phyloP scores from a whole-genome alignment of 2,797 vertebrate species.

The Macropus fuliginosus region DNA sequence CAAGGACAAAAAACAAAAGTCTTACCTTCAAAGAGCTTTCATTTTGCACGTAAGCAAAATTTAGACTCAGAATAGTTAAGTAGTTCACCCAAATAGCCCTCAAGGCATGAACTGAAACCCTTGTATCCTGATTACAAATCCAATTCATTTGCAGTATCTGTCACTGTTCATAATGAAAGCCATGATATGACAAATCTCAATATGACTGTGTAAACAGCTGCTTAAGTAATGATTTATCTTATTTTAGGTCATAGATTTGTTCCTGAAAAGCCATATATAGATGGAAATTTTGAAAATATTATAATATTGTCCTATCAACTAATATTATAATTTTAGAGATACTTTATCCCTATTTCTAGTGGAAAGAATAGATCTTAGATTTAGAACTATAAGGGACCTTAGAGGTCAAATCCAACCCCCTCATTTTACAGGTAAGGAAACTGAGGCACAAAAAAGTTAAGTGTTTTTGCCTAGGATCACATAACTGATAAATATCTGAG shows the following conservation, averaged over 20 bases:
- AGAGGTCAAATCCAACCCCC: neutral
- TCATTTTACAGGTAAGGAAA: neutral
- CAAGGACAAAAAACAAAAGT: neutral
- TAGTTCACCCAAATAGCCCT: neutral
- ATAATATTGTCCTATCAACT: neutral
- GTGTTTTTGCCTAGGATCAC: neutral
- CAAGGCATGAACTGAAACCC: neutral
- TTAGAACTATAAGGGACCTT: neutral
- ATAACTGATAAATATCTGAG: neutral
- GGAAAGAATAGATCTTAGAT: neutral
- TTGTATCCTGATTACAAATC: neutral
- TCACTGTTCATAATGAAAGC: neutral
- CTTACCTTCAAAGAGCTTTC: neutral
- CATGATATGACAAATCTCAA: neutral
- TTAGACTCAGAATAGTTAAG: neutral
- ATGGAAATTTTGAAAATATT: neutral
- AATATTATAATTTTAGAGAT: neutral
- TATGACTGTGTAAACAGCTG: neutral
- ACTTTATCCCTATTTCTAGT: neutral
- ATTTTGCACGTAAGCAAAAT: neutral
- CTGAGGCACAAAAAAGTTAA: neutral
- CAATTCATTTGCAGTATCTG: neutral
- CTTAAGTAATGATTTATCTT: neutral
- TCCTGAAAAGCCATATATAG: neutral
- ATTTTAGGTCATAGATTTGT: neutral